Conservation (phyloP, 2,113 vertebrate species). For the pig (Sus scrofa) region DNA sequence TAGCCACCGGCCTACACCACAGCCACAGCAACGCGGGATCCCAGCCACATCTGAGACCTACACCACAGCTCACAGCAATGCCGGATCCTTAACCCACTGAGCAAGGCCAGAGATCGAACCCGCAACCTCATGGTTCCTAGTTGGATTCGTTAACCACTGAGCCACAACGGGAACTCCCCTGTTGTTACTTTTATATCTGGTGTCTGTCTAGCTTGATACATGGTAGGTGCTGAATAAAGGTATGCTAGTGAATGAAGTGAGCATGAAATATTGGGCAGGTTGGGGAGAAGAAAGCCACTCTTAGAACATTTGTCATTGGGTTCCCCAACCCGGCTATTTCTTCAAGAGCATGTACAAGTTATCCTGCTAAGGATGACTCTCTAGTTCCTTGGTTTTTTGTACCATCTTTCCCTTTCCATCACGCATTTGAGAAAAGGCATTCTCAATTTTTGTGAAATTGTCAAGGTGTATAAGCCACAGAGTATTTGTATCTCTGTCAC, state of each 20-base stretch:
- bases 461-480: not conserved
- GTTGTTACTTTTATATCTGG: conserved; percentile 1
- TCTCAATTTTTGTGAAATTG: conserved; percentile 20
- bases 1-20: too few relatives aligned
- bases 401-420: not conserved
- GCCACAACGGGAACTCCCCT: too few relatives aligned
- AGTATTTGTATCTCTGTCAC: not conserved
- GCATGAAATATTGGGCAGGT: not conserved
- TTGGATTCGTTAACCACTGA: too few relatives aligned
- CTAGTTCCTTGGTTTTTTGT: conserved; percentile 35
- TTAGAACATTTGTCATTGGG: not conserved
- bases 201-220: not conserved
- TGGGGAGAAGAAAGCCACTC: not conserved
- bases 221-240: not conserved
- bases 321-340: not conserved
- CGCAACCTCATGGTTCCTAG: too few relatives aligned
- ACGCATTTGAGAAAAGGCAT: conserved; percentile 26
- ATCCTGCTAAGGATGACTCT: not conserved
- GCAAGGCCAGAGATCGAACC: too few relatives aligned
- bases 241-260: conserved; percentile 21
- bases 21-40: too few relatives aligned
- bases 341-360: not conserved
- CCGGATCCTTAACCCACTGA: too few relatives aligned
- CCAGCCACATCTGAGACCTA: too few relatives aligned
- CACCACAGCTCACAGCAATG: too few relatives aligned